phyloP scores from a whole-genome alignment of 2,113 vertebrate species.

The Colinus virginianus region DNA sequence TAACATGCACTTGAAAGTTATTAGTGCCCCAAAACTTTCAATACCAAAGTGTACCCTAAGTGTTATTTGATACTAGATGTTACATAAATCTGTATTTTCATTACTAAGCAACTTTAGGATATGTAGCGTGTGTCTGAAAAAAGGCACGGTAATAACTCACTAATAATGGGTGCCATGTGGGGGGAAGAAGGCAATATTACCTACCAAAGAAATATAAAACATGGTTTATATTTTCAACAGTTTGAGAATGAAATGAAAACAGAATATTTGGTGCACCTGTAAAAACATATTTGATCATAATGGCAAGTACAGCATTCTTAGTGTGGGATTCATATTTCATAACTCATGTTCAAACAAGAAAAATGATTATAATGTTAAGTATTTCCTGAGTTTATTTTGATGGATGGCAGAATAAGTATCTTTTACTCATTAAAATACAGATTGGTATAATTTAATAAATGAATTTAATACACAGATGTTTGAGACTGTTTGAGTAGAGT shows the following conservation, averaged over 20 bases:
- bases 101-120: conserved; percentile 81
- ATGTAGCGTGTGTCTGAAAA: conserved; percentile 68
- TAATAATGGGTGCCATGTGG: conserved; percentile 86
- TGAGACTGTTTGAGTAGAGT: conserved; percentile 81
- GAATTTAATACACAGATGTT: conserved; percentile 90
- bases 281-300: conserved; percentile 92
- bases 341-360: conserved; percentile 86
- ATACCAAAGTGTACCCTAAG: conserved; percentile 44
- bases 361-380: conserved; percentile 90
- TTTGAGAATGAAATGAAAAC: conserved; percentile 85
- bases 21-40: conserved; percentile 47
- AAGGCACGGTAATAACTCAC: conserved; percentile 75
- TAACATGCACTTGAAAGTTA: conserved; percentile 51
- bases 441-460: conserved; percentile 92
- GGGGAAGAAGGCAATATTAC: conserved; percentile 74
- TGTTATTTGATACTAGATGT: conserved; percentile 66
- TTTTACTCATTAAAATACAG: conserved; percentile 90
- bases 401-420: conserved; percentile 89
- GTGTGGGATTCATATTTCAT: conserved; percentile 86
- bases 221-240: conserved; percentile 86
- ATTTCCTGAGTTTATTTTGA: conserved; percentile 93
- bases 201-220: conserved; percentile 80
- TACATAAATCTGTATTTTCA: conserved; percentile 80
- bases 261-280: conserved; percentile 90
- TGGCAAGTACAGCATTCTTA: conserved; percentile 85